phyloP scores from a whole-genome alignment of 2,888 invertebrate genomes.

The Leptopilina syphax region DNA sequence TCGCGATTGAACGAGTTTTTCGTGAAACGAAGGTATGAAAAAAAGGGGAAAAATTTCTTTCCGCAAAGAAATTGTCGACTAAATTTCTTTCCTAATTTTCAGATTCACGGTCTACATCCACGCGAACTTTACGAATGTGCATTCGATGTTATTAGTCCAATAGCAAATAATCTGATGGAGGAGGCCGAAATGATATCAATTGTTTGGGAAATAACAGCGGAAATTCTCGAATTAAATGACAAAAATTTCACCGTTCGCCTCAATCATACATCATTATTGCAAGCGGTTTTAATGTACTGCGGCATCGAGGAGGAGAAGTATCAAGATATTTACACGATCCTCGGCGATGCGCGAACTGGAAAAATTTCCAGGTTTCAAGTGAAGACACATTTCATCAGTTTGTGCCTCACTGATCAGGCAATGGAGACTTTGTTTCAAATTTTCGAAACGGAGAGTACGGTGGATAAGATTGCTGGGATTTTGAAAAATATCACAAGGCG shows the following conservation, averaged over 20 bases:
- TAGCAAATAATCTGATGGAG: conserved; percentile 84
- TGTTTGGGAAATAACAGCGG: conserved; percentile 85
- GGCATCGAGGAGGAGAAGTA: conserved; percentile 86
- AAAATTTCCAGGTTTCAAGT: conserved; percentile 85
- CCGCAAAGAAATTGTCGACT: too few relatives aligned
- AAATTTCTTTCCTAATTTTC: too few relatives aligned
- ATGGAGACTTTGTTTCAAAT: conserved; percentile 82
- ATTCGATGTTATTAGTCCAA: conserved; percentile 93
- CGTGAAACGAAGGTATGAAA: conserved; percentile 84
- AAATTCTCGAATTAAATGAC: conserved; percentile 82
- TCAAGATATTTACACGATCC: conserved; percentile 77
- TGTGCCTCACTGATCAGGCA: conserved; percentile 84
- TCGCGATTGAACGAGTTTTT: conserved; percentile 91
- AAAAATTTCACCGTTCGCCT: conserved; percentile 85
- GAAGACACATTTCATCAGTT: conserved; percentile 83
- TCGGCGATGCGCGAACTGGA: conserved; percentile 79
- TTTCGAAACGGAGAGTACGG: conserved; percentile 83
- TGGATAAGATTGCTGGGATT: conserved; percentile 80
- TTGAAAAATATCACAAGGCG: conserved; percentile 84
- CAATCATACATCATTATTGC: conserved; percentile 88
- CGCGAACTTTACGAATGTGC: conserved; percentile 93
- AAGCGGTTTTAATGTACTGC: conserved; percentile 87
- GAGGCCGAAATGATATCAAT: conserved; percentile 92
- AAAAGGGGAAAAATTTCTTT: too few relatives aligned
- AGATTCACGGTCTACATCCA: conserved; percentile 87